Evolutionary conservation across 2,113 vertebrate species (phyloP).

Genomic region (Brienomyrus longianalis): DNA sequence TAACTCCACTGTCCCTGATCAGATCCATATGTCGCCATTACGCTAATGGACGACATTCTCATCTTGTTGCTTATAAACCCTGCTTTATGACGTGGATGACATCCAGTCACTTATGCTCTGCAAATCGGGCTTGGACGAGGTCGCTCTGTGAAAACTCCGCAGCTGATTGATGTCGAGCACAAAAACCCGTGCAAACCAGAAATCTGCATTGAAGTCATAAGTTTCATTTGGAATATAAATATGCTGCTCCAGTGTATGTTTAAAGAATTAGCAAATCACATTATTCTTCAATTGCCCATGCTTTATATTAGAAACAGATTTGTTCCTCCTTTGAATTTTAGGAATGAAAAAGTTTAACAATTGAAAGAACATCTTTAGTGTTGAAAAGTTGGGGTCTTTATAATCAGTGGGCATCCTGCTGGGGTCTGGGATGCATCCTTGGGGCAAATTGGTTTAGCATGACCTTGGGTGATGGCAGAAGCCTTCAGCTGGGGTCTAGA

Average conservation of each 20-base stretch:
- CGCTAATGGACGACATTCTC: constrained; percentile 14
- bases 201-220: neutral
- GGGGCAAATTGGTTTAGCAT: neutral
- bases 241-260: neutral
- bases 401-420: neutral
- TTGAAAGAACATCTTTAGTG: neutral
- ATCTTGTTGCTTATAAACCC: constrained; percentile 3
- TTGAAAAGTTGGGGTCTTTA: neutral
- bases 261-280: neutral
- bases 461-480: neutral
- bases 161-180: neutral
- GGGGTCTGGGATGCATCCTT: neutral
- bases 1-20: constrained; percentile 33
- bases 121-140: neutral
- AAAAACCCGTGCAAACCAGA: neutral
- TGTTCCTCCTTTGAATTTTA: neutral
- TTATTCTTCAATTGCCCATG: neutral
- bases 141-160: neutral
- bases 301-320: neutral
- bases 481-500: neutral
- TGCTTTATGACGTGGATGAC: neutral
- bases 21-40: constrained; percentile 32
- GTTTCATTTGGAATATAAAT: neutral
- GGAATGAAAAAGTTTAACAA: neutral
- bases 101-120: constrained; percentile 4